Evolutionary conservation across 2,113 vertebrate genomes (phyloP), one percentile per base, ranked within the genome.

Genomic region (Seriola rivoliana): DNA sequence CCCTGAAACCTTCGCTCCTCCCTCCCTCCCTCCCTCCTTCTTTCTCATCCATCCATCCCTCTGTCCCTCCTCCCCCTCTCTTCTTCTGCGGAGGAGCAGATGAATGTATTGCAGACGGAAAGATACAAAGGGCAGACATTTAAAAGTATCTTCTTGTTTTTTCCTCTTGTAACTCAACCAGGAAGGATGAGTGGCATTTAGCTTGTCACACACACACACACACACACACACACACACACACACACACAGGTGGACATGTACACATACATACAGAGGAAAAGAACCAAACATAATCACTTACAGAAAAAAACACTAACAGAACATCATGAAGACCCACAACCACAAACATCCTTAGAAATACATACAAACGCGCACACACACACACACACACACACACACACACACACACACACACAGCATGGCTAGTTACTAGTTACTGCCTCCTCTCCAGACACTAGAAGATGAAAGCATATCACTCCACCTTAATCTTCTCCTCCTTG

Each of bases 1-100:
- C 90, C 93, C 87, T 3, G 40, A 75, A 85, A 76, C 58, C 71
- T 67, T 78, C 79, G n/a, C 60, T 75, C 58, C 68, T 73, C 95
- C 64, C 95, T 92, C 94, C 94, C 95, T 92, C 94, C 94, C 89
- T 93, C 89, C 76, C 59, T 70, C 3, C 4, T 38, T 50, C 57
- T 8, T 38, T 38, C 46, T 42, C 48, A 54, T 36, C 75, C 59
- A 60, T 84, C 69, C 66, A 70, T 74, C 73, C 73, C 19, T 84
- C 29, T 59, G 59, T 10, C 71, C 64, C 65, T 82, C 59, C 75
- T 50, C 32, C 68, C 55, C 21, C 71, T 50, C 34, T 80, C 82
- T 32, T 60, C 60, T n/a, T 66, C 64, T 57, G 55, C 29, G 50
- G 71, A 52, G 46, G 44, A 84, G 55, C 65, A 82, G 71, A 88